Evolutionary conservation across 1,140 invertebrate species (phyloP), one percentile per base, ranked within the genome.

Genomic region (Lordiphosa clarofinis): DNA sequence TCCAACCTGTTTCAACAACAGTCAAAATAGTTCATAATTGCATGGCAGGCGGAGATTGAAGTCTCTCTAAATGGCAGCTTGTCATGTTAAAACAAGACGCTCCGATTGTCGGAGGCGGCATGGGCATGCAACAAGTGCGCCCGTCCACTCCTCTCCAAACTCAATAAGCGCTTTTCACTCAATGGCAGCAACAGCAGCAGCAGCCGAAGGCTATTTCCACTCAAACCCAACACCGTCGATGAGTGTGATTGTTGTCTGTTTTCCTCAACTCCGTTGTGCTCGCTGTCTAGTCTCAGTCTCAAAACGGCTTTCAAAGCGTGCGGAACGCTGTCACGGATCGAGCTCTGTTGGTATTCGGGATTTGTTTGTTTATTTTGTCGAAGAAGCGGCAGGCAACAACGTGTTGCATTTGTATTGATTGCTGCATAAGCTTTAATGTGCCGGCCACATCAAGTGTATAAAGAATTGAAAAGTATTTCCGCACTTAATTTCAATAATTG

Each of bases 21-120:
- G 54, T 74, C 75, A 62, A 79, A 81, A 81, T 67, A 66, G 68
- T 84, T 82, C 76, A 82, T 84, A 84, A 82, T 73, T 84, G 67
- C 66, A 68, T 56, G 65, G 65, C 65, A 56, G 61, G 48, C 35
- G 55, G 48, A 53, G 61, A 64, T 52, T 58, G 48, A 37, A 47
- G 61, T 68, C 48, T 37, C 65, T 69, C 67, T 72, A 76, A 82
- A 84, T 72, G 67, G 76, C 72, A 76, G 56, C 67, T 68, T 57
- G 52, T 49, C 66, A 60, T 58, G 61, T 68, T 62, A 39, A 5
- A 72, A 68, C 69, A 72, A 69, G 56, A 56, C 43, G 67, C 67
- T 81, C 75, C 67, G 28, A 38, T 33, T 46, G 53, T 59, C 55
- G 56, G 15, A 69, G 66, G 66, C 65, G 24, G 24, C 43, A 46